phyloP scores from a whole-genome alignment of 2,113 vertebrate species.

The human (Homo sapiens) region DNA sequence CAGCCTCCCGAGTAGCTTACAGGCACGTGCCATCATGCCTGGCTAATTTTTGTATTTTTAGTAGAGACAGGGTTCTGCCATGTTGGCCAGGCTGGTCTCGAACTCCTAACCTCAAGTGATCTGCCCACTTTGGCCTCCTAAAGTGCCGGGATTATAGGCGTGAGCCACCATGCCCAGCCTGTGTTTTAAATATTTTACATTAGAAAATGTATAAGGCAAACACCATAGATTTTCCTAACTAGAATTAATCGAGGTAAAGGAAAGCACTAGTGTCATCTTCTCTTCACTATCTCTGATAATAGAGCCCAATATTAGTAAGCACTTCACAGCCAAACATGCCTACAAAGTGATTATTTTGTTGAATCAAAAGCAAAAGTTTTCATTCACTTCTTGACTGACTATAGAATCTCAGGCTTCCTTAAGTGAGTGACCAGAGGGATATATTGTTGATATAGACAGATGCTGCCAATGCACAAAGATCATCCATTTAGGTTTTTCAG shows the following conservation, averaged over 20 bases:
- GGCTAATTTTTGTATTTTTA: no score
- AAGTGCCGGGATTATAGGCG: no score
- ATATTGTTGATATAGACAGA: slow-evolving; percentile 66
- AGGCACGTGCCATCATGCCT: no score
- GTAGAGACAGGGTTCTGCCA: no score
- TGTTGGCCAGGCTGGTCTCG: no score
- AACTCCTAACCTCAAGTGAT: no score
- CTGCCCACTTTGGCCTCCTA: no score
- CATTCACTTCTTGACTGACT: background rate
- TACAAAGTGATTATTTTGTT: slow-evolving; percentile 1
- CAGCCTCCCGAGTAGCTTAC: no score
- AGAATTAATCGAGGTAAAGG: background rate
- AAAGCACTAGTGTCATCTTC: background rate
- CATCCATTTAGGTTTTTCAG: slow-evolving; percentile 43
- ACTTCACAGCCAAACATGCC: slow-evolving; percentile 8
- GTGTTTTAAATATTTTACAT: slow-evolving; percentile 17
- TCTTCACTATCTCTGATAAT: background rate
- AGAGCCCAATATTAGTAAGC: background rate
- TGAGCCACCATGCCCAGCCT: background rate
- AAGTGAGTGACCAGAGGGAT: slow-evolving; percentile 20
- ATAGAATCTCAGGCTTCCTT: slow-evolving; percentile 34
- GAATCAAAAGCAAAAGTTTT: slow-evolving; percentile 14
- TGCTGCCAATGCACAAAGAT: slow-evolving; percentile 20
- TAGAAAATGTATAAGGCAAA: background rate
- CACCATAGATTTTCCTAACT: background rate